Conservation (phyloP, 2,113 vertebrate species). For the Solea solea region DNA sequence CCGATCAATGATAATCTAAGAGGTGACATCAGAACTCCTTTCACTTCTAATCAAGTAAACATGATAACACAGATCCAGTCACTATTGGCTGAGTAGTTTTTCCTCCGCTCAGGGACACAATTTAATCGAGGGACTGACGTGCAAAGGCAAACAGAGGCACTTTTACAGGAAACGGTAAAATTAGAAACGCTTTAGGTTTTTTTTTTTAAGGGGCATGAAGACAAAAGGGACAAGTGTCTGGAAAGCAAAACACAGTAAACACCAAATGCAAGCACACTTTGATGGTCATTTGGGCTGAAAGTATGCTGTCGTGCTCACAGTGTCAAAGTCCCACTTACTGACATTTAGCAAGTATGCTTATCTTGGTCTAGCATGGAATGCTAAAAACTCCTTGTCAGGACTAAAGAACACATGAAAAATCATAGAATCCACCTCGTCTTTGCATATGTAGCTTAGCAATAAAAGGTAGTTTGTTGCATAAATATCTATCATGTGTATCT, state of each 20-base stretch:
- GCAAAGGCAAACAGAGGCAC: slow-evolving; percentile 42
- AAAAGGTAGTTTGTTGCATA: background rate
- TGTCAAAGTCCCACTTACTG: no score
- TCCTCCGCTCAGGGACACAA: slow-evolving; percentile 36
- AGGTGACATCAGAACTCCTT: slow-evolving; percentile 51
- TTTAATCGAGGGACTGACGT: slow-evolving; percentile 44
- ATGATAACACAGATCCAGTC: slow-evolving; percentile 45
- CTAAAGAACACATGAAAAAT: no score
- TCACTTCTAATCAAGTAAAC: slow-evolving; percentile 58
- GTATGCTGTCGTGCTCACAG: no score
- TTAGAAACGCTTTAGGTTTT: slow-evolving; percentile 8
- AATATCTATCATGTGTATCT: background rate
- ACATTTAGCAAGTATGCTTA: no score
- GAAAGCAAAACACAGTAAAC: no score
- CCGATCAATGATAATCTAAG: slow-evolving; percentile 59
- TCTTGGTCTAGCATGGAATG: no score
- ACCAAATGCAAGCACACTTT: no score
- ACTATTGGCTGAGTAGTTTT: slow-evolving; percentile 36
- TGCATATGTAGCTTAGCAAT: background rate
- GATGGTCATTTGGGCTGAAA: no score
- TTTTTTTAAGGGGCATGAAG: slow-evolving; percentile 22
- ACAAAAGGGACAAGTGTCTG: slow-evolving; percentile 14
- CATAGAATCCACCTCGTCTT: background rate
- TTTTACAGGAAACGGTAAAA: slow-evolving; percentile 29
- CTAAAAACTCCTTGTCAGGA: no score